These are phyloP conservation scores for Phrynocephalus vlangalii DNA, from an alignment of 2,797 vertebrate genomes.

Conservation along the genomic window DNA sequence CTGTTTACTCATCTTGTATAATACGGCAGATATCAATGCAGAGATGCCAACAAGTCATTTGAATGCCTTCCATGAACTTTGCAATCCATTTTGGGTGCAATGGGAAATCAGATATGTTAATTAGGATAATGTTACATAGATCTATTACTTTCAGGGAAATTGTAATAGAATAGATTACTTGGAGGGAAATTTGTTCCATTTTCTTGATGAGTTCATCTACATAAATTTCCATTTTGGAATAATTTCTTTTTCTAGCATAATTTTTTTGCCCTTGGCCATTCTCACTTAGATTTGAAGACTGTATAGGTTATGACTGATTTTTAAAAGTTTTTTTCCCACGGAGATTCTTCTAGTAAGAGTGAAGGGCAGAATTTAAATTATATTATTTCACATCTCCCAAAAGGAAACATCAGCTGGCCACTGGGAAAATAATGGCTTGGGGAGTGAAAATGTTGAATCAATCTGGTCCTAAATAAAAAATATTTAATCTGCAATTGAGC, in stretches of 20 bases:
- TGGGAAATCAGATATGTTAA: slow-evolving; percentile 34
- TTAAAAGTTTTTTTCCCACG: slow-evolving; percentile 20
- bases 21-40: slow-evolving; percentile 17
- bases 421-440: not conserved
- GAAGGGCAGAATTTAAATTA: slow-evolving; percentile 24
- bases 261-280: slow-evolving; percentile 61
- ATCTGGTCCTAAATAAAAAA: slow-evolving; percentile 9
- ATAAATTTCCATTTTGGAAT: slow-evolving; percentile 66
- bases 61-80: slow-evolving; percentile 17
- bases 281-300: slow-evolving; percentile 47
- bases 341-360: slow-evolving; percentile 20
- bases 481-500: not conserved
- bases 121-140: slow-evolving; percentile 44
- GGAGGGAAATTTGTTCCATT: slow-evolving; percentile 55
- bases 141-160: slow-evolving; percentile 51
- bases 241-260: slow-evolving; percentile 65
- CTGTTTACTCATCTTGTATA: not conserved
- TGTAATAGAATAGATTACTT: slow-evolving; percentile 46
- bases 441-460: slow-evolving; percentile 12
- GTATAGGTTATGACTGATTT: slow-evolving; percentile 46
- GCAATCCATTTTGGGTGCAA: slow-evolving; percentile 11
- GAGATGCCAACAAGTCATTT: slow-evolving; percentile 2
- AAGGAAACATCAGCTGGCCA: not conserved
- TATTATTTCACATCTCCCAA: slow-evolving; percentile 13
- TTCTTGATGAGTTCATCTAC: slow-evolving; percentile 53